Percentiles rank a stretch among this genome's conserved stretches.
phyloP scores from a whole-genome alignment of 2,888 invertebrate species.

The Harpagoxenus sublaevis region DNA sequence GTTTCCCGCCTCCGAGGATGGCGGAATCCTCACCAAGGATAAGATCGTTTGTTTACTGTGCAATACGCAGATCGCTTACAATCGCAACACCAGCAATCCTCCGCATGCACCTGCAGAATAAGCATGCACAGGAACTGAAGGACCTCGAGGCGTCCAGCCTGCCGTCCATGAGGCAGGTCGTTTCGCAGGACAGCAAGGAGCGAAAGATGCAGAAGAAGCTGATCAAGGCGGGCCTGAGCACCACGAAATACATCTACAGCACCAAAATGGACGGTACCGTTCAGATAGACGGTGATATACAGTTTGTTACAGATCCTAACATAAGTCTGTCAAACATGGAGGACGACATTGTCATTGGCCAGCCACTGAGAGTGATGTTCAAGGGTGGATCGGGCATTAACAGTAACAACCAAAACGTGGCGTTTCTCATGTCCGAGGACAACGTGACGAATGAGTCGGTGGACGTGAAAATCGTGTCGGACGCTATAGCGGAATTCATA shows the following conservation, averaged over 20 bases:
- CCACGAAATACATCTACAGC: slow-evolving; percentile 84
- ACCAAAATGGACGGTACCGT: slow-evolving; percentile 85
- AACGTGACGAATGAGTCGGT: slow-evolving; percentile 77
- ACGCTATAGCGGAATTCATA: slow-evolving; percentile 86
- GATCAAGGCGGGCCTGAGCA: slow-evolving; percentile 78
- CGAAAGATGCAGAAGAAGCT: slow-evolving; percentile 82
- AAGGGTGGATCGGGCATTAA: slow-evolving; percentile 69
- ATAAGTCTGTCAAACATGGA: slow-evolving; percentile 82
- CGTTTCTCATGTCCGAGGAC: slow-evolving; percentile 83
- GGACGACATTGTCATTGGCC: slow-evolving; percentile 81
- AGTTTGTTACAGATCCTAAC: slow-evolving; percentile 85
- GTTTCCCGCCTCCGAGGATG: slow-evolving; percentile 87
- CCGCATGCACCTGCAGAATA: slow-evolving; percentile 87
- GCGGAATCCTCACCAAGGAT: slow-evolving; percentile 85
- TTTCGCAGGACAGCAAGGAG: slow-evolving; percentile 82
- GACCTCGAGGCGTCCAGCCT: slow-evolving; percentile 84
- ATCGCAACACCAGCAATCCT: slow-evolving; percentile 87
- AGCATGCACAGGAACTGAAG: slow-evolving; percentile 84
- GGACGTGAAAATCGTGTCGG: slow-evolving; percentile 85
- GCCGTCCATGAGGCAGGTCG: slow-evolving; percentile 76
- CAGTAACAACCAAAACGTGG: slow-evolving; percentile 79
- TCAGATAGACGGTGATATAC: slow-evolving; percentile 85
- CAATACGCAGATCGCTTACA: slow-evolving; percentile 87
- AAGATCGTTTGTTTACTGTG: slow-evolving; percentile 87
- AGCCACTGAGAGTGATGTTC: slow-evolving; percentile 80